Evolutionary conservation across 2,113 vertebrate species (phyloP), one percentile per base, ranked within the genome.

Genomic region (Uria aalge): DNA sequence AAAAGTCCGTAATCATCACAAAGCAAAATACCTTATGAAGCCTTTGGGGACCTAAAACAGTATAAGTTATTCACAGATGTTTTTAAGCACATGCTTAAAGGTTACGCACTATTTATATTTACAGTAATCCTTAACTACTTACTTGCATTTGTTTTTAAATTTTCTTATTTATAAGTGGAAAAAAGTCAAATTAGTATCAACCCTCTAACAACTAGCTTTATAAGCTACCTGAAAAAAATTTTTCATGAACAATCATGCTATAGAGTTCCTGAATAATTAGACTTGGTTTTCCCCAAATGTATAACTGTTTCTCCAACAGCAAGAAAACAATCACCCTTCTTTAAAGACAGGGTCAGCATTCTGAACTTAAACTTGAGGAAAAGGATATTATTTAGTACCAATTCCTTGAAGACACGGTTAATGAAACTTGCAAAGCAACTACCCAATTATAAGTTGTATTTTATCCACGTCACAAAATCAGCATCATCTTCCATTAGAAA

Each of bases 221-320:
- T 23, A 93, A 86, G 12, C 23, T 30, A 77, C 11, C 5, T 1
- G 1, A 0, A 7, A 53, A 0, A 7, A 53, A 13, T 38, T 78
- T 68, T 59, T 47, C 23, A 48, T 10, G 3, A 67, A 43, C 36
- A 75, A 60, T 14, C 73, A 64, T 21, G 9, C 24, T 15, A 43
- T 0, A 34, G 32, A 67, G 5, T 11, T 85, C 53, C 59, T 57
- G n/a, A 47, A 50, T 0, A 0, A 82, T 29, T 16, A 11, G 29
- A 48, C 41, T 41, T 55, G 5, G 11, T 63, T 60, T 56, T 30
- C 57, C 30, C 64, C 8, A 75, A 56, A 75, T 4, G 3, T 6
- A 57, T 3, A 8, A 43, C 45, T 45, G 9, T 3, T n/a, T 92
- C 66, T 67, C 50, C 40, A 52, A 40, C 7, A 50, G 13, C 62